Conservation (phyloP, 2,888 invertebrate genomes). For the Octonoba sinensis region DNA sequence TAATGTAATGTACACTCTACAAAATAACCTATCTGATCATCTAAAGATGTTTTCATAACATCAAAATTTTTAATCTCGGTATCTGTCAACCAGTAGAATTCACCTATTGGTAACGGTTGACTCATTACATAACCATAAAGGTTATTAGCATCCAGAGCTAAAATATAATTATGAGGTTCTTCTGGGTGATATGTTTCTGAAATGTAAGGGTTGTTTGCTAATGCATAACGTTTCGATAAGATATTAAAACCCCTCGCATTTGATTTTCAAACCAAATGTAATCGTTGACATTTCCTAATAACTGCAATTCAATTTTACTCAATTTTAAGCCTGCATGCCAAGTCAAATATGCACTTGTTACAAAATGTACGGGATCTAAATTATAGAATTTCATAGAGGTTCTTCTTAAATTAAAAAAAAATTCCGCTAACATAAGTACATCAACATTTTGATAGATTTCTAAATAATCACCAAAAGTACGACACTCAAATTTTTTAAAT, state of each 20-base stretch:
- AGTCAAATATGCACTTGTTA: constrained; percentile 62
- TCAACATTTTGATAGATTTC: no score
- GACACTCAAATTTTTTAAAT: constrained; percentile 12
- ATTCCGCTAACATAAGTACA: no score
- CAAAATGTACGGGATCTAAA: constrained; percentile 18
- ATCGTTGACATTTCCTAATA: constrained; percentile 67
- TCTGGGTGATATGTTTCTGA: neutral
- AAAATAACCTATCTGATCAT: no score
- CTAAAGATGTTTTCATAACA: no score
- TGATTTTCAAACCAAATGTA: constrained; percentile 66
- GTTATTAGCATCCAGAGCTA: no score
- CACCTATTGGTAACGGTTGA: no score
- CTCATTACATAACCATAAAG: no score
- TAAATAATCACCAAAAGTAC: no score
- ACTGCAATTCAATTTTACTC: constrained; percentile 66
- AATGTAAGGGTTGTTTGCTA: constrained; percentile 23
- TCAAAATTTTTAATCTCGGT: no score
- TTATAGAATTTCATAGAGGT: constrained; percentile 6
- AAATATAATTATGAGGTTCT: no score
- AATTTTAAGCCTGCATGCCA: constrained; percentile 68
- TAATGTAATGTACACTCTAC: neutral
- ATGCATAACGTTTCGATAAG: constrained; percentile 12
- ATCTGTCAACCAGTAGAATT: no score
- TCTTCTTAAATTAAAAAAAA: constrained; percentile 22
- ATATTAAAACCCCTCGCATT: constrained; percentile 57